Percentiles rank a stretch among this genome's conserved stretches.
phyloP scores from a whole-genome alignment of 2,888 invertebrate genomes.

The Ferdinandea cuprea region DNA sequence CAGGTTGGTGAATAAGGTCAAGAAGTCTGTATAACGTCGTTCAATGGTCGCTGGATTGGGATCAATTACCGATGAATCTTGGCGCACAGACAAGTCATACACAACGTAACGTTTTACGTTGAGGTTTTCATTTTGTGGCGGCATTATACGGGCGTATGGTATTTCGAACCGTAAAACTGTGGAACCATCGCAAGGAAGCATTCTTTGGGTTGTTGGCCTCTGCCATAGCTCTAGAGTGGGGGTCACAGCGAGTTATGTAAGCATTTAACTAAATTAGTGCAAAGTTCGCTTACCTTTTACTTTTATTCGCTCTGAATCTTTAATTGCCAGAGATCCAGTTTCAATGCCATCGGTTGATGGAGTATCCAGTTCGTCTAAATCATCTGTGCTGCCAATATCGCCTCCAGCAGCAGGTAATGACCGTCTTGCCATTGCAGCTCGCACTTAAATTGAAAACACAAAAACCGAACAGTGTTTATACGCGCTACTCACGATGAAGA shows the following conservation, averaged over 20 bases:
- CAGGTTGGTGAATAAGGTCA: conserved; percentile 86
- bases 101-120: conserved; percentile 87
- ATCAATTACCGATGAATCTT: conserved; percentile 85
- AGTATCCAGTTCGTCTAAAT: conserved; percentile 81
- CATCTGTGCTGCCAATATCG: conserved; percentile 73
- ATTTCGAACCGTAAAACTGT: conserved; percentile 85
- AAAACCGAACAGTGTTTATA: conserved; percentile 5
- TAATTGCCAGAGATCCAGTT: conserved; percentile 79
- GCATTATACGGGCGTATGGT: conserved; percentile 86
- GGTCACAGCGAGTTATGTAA: conserved; percentile 26
- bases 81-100: conserved; percentile 87
- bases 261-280: background rate
- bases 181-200: conserved; percentile 78
- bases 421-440: conserved; percentile 81
- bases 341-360: conserved; percentile 79
- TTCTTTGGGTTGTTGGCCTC: conserved; percentile 76
- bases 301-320: conserved; percentile 75
- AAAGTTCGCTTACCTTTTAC: conserved; percentile 77
- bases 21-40: conserved; percentile 89
- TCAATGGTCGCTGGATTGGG: conserved; percentile 87
- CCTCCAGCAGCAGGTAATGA: conserved; percentile 77
- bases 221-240: conserved; percentile 80
- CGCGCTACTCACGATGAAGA: background rate
- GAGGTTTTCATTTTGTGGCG: conserved; percentile 84
- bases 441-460: conserved; percentile 77